A percentile compares a stretch with the other conserved stretches of the same genome.
Evolutionary conservation across 1,140 invertebrate species (phyloP).

Genomic region (Zaprionus kolodkinae): DNA sequence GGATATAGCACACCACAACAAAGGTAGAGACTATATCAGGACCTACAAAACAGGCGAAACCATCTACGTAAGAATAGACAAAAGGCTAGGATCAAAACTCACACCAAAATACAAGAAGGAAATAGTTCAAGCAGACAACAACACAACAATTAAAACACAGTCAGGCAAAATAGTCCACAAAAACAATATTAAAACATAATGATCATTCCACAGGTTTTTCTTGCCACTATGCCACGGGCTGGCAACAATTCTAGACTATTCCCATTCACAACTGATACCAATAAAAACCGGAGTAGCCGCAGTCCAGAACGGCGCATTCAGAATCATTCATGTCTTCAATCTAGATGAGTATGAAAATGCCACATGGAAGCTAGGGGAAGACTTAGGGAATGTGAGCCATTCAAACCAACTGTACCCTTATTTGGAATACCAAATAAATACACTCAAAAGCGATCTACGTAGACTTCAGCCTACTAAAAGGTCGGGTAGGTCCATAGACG

Average conservation of each 20-base stretch:
- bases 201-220: slow-evolving; percentile 11
- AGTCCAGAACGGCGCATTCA: slow-evolving; percentile 8
- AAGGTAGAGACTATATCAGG: slow-evolving; percentile 1
- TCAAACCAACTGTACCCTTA: background rate
- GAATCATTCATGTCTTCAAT: background rate
- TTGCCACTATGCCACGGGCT: background rate
- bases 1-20: slow-evolving; percentile 26
- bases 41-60: slow-evolving; percentile 11
- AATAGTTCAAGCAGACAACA: slow-evolving; percentile 4
- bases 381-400: background rate
- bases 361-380: background rate
- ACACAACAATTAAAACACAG: slow-evolving; percentile 2
- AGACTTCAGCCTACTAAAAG: slow-evolving; percentile 2
- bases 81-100: slow-evolving; percentile 24
- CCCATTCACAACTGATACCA: slow-evolving; percentile 5
- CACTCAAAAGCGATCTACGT: background rate
- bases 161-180: slow-evolving; percentile 23
- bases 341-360: background rate
- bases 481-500: slow-evolving; percentile 9
- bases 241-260: slow-evolving; percentile 21
- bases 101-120: slow-evolving; percentile 25
- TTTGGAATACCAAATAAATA: background rate
- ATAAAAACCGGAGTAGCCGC: slow-evolving; percentile 11
- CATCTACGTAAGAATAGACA: slow-evolving; percentile 25
- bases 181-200: slow-evolving; percentile 27